Base-by-base conservation (phyloP, 2,797 vertebrate species). In the Salmo trutta region DNA sequence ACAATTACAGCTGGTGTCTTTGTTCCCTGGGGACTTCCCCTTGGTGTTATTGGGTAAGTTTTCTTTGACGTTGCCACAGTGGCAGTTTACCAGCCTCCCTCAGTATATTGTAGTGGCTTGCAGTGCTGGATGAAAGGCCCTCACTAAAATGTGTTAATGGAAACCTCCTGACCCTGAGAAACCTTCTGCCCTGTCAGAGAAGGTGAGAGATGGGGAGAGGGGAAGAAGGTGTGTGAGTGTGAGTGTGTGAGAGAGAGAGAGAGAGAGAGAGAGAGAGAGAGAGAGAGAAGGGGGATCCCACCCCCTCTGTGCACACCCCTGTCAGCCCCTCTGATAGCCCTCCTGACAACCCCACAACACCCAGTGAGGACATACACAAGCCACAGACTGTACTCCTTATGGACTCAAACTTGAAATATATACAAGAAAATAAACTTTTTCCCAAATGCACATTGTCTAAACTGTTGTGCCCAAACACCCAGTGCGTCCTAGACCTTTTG, bases 131-230 rank as follows among this genome's bases (percentile, higher is more conserved):
- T 91, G 83, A 91, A 89, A 90, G 85, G 77, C 75, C 77, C 79
- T 86, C 75, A 79, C 88, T 87, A 80, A 88, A 91, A 92, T 88
- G 91, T 92, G 89, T 81, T 85, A 90, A 90, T 85, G 85, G 86
- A 91, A 89, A 91, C 16, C 31, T 84, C 82, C 82, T 84, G 76
- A 85, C 80, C 66, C 83, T 77, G 82, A 87, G 84, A 88, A 75
- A 74, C 62, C 80, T 75, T 79, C 51, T 75, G 67, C 62, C 73
- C 75, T 80, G 83, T 81, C 73, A 54, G 73, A 75, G 47, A 70
- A 15, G 31, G 51, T 73, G 64, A 47, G 14, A 77, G 76, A 80
- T 75, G 80, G 81, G 80, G 82, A 75, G 47, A n/a, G 36, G 27
- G 24, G 14, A 16, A 10, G 74, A 27, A 33, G 27, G 51, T 64